phyloP scores from a whole-genome alignment of 2,888 invertebrate genomes.

The Perizoma flavofasciatum region DNA sequence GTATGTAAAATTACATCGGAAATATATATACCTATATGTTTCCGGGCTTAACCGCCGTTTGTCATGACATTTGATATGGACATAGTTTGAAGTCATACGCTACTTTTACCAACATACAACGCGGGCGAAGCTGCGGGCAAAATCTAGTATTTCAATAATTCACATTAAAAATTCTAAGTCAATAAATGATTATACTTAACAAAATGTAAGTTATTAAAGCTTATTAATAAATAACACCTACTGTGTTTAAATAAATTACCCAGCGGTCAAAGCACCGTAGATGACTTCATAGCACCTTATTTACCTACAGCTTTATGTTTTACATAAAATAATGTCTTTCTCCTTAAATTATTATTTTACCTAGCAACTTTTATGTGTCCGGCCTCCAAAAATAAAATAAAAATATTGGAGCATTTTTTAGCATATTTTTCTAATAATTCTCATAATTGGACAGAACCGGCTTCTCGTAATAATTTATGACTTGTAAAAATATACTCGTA shows the following conservation, averaged over 20 bases:
- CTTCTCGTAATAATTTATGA: conserved; percentile 18
- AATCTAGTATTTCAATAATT: too few species aligned
- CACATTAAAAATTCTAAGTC: too few species aligned
- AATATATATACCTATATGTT: too few species aligned
- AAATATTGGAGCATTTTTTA: conserved; percentile 21
- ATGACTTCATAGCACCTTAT: conserved; percentile 18
- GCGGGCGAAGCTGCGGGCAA: too few species aligned
- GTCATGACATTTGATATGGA: too few species aligned
- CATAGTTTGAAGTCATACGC: too few species aligned
- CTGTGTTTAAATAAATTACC: conserved; percentile 7
- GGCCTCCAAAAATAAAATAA: conserved; percentile 15
- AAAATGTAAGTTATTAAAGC: background rate
- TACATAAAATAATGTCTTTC: conserved; percentile 5
- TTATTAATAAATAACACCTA: too few species aligned
- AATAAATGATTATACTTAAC: too few species aligned
- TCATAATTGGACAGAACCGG: conserved; percentile 1
- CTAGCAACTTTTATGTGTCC: too few species aligned
- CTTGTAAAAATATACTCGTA: conserved; percentile 9
- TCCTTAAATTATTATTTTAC: background rate
- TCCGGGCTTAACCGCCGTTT: too few species aligned
- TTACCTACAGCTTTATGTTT: conserved; percentile 8
- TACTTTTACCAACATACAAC: too few species aligned
- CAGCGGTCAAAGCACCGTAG: conserved; percentile 11
- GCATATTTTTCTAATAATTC: conserved; percentile 15
- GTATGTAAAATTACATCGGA: too few species aligned